Percentiles rank a stretch among this genome's conserved stretches.
These are phyloP conservation scores for Scrobipalpa costella DNA, from an alignment of 2,888 invertebrate species.

Conservation along the genomic window DNA sequence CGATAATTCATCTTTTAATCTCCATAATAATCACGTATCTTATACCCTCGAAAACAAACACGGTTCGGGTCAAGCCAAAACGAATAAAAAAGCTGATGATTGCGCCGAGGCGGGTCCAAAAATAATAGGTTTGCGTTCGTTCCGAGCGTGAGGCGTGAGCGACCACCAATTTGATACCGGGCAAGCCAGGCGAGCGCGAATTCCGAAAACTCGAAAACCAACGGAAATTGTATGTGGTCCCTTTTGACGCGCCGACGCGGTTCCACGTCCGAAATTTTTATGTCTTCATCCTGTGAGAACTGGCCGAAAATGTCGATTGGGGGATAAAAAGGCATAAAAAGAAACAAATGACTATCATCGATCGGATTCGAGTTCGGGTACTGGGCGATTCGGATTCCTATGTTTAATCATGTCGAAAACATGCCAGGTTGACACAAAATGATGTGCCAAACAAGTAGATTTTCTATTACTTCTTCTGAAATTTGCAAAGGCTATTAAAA, in stretches of 20 bases:
- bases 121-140: conserved; percentile 64
- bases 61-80: conserved; percentile 56
- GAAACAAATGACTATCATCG: conserved; percentile 52
- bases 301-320: conserved; percentile 49
- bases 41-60: conserved; percentile 77
- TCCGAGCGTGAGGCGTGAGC: conserved; percentile 67
- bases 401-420: background rate
- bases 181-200: conserved; percentile 47
- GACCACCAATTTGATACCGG: conserved; percentile 69
- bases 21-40: conserved; percentile 71
- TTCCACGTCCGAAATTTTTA: conserved; percentile 69
- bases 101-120: conserved; percentile 67
- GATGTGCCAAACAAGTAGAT: background rate
- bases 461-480: background rate
- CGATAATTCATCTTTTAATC: conserved; percentile 58
- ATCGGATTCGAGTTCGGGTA: conserved; percentile 58
- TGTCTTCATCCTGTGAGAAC: conserved; percentile 78
- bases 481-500: background rate
- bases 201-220: conserved; percentile 49
- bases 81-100: conserved; percentile 63
- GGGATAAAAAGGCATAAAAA: conserved; percentile 39
- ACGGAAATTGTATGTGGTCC: conserved; percentile 73
- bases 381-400: conserved; percentile 66
- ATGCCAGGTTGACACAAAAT: background rate
- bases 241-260: conserved; percentile 69